Evolutionary conservation across 2,113 vertebrate species (phyloP), one percentile per base, ranked within the genome.

Genomic region (Cyanistes caeruleus): DNA sequence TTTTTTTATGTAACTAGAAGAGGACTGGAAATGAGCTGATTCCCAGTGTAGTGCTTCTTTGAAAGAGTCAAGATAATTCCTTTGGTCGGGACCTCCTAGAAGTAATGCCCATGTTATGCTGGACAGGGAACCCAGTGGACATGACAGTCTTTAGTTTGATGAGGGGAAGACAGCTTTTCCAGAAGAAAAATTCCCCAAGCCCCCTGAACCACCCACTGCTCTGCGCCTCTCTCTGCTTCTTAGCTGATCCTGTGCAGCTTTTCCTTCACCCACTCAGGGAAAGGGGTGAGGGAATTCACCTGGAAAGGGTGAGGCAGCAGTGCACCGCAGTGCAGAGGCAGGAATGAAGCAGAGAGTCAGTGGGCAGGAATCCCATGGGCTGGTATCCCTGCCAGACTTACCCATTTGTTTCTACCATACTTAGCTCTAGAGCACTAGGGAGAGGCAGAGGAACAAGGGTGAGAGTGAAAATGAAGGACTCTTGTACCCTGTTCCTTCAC

Each of bases 1-100:
- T 60, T 96, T 92, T 60, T 96, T 92, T 87, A 68, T 82, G 83
- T 89, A 77, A 9, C 49, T 62, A 78, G 84, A 86, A 89, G 64
- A 86, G 74, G 75, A 95, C 69, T 93, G 77, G 48, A 68, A 90
- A 90, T 39, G n/a, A 62, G 30, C 75, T 85, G 74, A 93, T 77
- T 94, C 79, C 86, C 81, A 81, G 14, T 70, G 81, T 70, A 65
- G 24, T 33, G 44, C 58, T 58, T 89, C 78, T 93, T 67, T 64
- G 72, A 85, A 64, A 67, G 15, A 41, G 9, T 15, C 10, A 62
- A 55, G 35, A 76, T 59, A 62, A 58, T 91, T 96, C 37, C 52
- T 59, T 76, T 86, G n/a, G 9, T 46, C 56, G 48, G 63, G 64
- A 67, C 25, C 27, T 58, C 43, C 63, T 70, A 55, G 46, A 53